Evolutionary conservation across 2,888 invertebrate genomes (phyloP), one percentile per base, ranked within the genome.

Genomic region (Cyaniris semiargus): DNA sequence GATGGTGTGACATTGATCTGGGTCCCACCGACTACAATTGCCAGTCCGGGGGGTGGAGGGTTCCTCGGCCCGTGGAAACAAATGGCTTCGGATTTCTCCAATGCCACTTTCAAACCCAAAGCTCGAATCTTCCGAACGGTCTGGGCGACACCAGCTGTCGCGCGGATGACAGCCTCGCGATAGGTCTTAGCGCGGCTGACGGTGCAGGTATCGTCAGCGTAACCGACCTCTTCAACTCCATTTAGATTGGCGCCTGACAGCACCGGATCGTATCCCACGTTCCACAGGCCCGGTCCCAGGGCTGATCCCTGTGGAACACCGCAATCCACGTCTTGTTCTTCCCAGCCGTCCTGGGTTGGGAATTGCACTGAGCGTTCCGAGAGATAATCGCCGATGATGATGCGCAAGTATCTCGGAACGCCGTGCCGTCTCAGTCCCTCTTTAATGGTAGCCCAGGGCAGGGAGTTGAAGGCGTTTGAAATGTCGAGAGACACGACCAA

Each of bases 401-500:
- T 13, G 48, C 48, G 48, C 13, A 48, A 2, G 13, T 48, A 48
- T 3, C 13, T 48, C 13, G 48, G 48, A 13, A 48, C 48, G 8
- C 48, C 66, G 21, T 75, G 56, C 2, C 34, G 27, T 70, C 77
- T 78, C 13, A 80, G 21, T 0, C 44, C 74, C 18, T 78, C 72
- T 3, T 34, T 53, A 3, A 78, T 48, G 15, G 66, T 48, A 0
- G 10, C 70, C 77, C 77, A 79, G 15, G 81, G 80, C 10, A 80
- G 74, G n/a, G 78, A 79, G 38, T 81, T 81, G 48, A 81, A 82
- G 27, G 81, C 80, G 71, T 81, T 81, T 56, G 80, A 78, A 34
- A 81, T 82, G 70, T 82, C 82, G 0, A 82, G 44, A 0, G 81
- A 81, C 58, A 81, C 79, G 18, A 80, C 79, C 78, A 80, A 31